These are phyloP conservation scores for Caenorhabditis sp. DNA, from an alignment of 2,888 invertebrate species.

Conservation along the genomic window DNA sequence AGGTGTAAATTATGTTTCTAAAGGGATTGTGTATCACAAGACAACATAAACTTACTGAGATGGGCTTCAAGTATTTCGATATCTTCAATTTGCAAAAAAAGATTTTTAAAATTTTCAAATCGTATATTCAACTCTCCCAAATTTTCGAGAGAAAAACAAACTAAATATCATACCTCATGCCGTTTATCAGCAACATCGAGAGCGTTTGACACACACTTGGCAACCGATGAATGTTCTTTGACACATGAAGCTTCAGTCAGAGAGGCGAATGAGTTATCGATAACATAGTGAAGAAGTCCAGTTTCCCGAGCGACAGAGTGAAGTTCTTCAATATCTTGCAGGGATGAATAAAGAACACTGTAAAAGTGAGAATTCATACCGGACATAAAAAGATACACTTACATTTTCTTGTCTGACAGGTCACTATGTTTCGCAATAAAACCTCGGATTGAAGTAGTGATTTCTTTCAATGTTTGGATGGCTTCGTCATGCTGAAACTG, in stretches of 20 bases:
- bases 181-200: constrained; percentile 37
- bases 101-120: no score
- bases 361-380: no score
- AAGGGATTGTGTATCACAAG: not conserved
- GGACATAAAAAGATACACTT: no score
- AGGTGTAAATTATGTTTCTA: not conserved
- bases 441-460: constrained; percentile 35
- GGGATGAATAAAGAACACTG: constrained; percentile 56
- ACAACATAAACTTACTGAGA: constrained; percentile 2
- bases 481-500: constrained; percentile 51
- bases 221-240: constrained; percentile 9
- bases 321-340: constrained; percentile 52
- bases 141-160: not conserved
- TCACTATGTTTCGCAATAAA: constrained; percentile 34
- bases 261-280: constrained; percentile 49
- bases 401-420: constrained; percentile 54
- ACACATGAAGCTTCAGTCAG: constrained; percentile 26
- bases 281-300: constrained; percentile 50
- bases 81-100: not conserved
- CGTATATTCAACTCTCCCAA: no score
- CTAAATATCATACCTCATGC: constrained; percentile 28
- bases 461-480: constrained; percentile 36
- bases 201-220: constrained; percentile 41
- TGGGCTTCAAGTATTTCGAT: not conserved
- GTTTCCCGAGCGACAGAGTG: constrained; percentile 48